phyloP scores from a whole-genome alignment of 2,797 vertebrate species.

The Danio aesculapii region DNA sequence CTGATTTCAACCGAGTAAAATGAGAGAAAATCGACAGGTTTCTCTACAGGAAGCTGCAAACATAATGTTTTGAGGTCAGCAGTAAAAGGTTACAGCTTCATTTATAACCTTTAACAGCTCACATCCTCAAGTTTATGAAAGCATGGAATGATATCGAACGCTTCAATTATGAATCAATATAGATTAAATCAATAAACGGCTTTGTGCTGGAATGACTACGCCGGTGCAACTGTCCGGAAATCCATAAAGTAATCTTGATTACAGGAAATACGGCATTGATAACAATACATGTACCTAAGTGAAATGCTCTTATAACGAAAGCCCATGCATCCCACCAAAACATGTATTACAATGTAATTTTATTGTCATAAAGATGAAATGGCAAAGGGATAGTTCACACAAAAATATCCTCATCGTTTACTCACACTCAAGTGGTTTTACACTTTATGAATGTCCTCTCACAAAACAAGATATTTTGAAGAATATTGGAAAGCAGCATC shows the following conservation, averaged over 20 bases:
- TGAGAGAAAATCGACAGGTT: background rate
- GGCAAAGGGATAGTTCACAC: no score
- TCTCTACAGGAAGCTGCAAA: background rate
- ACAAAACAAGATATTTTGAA: no score
- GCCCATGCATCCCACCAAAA: background rate
- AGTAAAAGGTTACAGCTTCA: background rate
- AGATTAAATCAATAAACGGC: background rate
- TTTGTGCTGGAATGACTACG: background rate
- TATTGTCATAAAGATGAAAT: background rate
- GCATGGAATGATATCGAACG: background rate
- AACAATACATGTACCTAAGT: background rate
- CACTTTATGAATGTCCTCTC: background rate
- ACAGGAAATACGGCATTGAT: background rate
- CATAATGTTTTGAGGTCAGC: background rate
- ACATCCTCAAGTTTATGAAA: conserved; percentile 2
- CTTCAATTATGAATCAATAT: conserved; percentile 4
- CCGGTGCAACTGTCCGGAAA: no score
- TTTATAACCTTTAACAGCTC: background rate
- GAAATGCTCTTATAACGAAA: background rate
- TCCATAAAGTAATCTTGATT: background rate
- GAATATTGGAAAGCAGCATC: no score
- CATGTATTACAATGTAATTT: background rate
- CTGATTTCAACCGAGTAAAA: background rate
- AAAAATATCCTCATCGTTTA: no score
- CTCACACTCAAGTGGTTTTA: no score